A percentile compares a stretch with the other conserved stretches of the same genome.
Conservation (phyloP, 2,113 vertebrate genomes). For the Epinephelus lanceolatus region DNA sequence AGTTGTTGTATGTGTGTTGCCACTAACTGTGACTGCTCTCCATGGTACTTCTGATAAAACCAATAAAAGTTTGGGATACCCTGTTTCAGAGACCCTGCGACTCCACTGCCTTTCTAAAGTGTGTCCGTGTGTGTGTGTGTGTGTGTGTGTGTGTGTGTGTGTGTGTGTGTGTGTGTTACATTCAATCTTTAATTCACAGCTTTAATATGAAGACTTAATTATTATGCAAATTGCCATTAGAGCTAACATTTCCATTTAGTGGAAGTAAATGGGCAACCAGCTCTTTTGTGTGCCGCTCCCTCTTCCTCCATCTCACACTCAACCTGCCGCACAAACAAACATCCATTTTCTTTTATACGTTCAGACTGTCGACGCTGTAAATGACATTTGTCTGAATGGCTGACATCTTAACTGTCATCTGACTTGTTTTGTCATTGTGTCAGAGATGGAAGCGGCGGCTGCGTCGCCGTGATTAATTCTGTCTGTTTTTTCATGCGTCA, state of each 20-base stretch:
- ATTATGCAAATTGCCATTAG: conserved; percentile 37
- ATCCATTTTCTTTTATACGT: conserved; percentile 31
- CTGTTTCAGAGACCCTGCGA: conserved; percentile 83
- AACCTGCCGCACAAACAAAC: neutral
- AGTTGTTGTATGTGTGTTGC: conserved; percentile 78
- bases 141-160: conserved; percentile 14
- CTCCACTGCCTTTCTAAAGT: conserved; percentile 56
- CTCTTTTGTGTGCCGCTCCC: neutral
- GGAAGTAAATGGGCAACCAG: conserved; percentile 5
- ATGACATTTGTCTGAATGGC: conserved; percentile 60
- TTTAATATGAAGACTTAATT: conserved; percentile 29
- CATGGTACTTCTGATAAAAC: conserved; percentile 86
- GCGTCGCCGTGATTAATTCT: conserved; percentile 14
- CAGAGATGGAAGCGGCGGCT: conserved; percentile 16
- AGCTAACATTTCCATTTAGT: conserved; percentile 3
- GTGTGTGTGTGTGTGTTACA: conserved; percentile 2
- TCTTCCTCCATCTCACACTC: neutral
- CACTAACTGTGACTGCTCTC: conserved; percentile 89
- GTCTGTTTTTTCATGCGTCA: neutral
- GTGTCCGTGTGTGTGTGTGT: conserved; percentile 3
- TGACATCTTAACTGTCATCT: conserved; percentile 43
- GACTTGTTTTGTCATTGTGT: conserved; percentile 41
- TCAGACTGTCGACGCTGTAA: conserved; percentile 9
- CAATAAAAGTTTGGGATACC: conserved; percentile 89
- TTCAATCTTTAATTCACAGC: neutral